phyloP scores from a whole-genome alignment of 64 coral and sea anemone species.

The Actinia tenebrosa region DNA sequence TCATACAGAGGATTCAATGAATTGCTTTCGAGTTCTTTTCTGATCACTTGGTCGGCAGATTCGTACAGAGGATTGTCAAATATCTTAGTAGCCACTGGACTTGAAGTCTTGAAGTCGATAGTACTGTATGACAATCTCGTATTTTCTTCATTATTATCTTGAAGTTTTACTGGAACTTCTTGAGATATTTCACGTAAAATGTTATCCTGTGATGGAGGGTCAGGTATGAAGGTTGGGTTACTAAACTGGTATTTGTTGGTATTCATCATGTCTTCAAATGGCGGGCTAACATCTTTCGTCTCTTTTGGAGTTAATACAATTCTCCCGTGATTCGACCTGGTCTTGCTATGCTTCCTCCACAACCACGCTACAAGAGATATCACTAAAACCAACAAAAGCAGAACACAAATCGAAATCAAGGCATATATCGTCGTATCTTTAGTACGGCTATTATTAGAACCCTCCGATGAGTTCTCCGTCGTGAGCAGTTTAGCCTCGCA shows the following conservation, averaged over 20 bases:
- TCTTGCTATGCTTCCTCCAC: slow-evolving; percentile 50
- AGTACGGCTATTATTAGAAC: no score
- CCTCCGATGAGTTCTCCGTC: no score
- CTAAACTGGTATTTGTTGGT: slow-evolving; percentile 45
- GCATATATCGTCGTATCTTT: no score
- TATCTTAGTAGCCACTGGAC: slow-evolving; percentile 28
- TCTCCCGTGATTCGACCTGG: slow-evolving; percentile 45
- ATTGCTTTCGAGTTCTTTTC: slow-evolving; percentile 29
- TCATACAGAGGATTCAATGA: slow-evolving; percentile 59
- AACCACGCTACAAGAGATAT: slow-evolving; percentile 2
- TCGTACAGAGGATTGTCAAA: slow-evolving; percentile 77
- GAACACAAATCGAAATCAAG: no score
- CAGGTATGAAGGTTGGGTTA: slow-evolving; percentile 51
- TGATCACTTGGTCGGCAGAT: slow-evolving; percentile 56
- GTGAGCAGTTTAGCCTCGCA: slow-evolving; percentile 10
- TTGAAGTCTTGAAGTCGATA: slow-evolving; percentile 33
- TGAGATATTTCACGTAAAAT: slow-evolving; percentile 9
- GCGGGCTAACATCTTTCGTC: slow-evolving; percentile 48
- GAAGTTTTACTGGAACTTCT: not conserved
- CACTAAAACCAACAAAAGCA: no score
- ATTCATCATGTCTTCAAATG: slow-evolving; percentile 67
- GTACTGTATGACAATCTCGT: no score
- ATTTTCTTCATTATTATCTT: not conserved
- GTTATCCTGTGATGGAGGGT: slow-evolving; percentile 7
- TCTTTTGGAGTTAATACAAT: slow-evolving; percentile 43